phyloP scores from a whole-genome alignment of 2,888 invertebrate species.

The Ligdia adustata region DNA sequence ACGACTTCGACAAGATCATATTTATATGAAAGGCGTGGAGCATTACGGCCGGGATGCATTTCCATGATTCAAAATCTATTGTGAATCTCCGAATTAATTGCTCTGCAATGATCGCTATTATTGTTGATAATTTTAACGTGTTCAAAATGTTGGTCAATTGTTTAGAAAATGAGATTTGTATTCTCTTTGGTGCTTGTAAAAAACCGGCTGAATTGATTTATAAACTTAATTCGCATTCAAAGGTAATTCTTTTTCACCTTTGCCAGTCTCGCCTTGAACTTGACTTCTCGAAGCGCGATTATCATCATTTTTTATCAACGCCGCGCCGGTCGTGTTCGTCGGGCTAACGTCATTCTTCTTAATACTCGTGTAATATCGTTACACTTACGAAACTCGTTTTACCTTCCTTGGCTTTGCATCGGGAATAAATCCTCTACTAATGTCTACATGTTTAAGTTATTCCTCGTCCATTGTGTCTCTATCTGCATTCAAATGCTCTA shows the following conservation, averaged over 20 bases:
- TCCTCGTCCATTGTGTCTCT: conserved; percentile 20
- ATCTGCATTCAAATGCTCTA: conserved; percentile 29
- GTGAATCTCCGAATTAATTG: not conserved
- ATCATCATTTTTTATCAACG: conserved; percentile 21
- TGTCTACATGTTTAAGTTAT: conserved; percentile 16
- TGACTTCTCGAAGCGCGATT: conserved; percentile 38
- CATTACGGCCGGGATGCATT: conserved; percentile 11
- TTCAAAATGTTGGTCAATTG: conserved; percentile 1
- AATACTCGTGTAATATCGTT: conserved; percentile 8
- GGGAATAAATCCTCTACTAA: conserved; percentile 8
- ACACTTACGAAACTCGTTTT: conserved; percentile 7
- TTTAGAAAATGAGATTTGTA: not conserved
- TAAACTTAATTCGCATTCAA: conserved; percentile 11
- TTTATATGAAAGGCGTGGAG: conserved; percentile 9
- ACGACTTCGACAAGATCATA: conserved; percentile 9
- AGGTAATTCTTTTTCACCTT: conserved; percentile 25
- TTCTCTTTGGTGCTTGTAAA: conserved; percentile 7
- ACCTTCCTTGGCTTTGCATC: conserved; percentile 5
- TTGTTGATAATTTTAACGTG: not conserved
- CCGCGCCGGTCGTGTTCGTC: too few species aligned
- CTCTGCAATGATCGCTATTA: not conserved
- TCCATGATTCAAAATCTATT: conserved; percentile 19
- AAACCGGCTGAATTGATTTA: conserved; percentile 10
- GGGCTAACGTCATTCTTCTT: conserved; percentile 14
- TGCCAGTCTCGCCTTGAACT: conserved; percentile 44